Evolutionary conservation across 2,888 invertebrate species (phyloP), one percentile per base, ranked within the genome.

Genomic region (Tribolium freemani): DNA sequence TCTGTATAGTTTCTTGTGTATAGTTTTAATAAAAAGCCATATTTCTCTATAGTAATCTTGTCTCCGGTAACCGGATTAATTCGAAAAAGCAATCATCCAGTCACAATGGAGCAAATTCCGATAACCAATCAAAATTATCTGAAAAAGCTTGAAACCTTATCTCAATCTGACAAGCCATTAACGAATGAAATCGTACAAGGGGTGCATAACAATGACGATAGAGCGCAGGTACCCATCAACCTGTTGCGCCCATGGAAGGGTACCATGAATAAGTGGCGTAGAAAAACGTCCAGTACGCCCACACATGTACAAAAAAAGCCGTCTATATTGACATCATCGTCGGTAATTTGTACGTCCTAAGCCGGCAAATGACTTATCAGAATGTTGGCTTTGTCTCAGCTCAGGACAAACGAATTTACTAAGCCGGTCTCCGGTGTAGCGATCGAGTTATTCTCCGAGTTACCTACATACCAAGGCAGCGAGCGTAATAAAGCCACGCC

Each of bases 401-500:
- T 44, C 10, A 46, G 21, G 20, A 64, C 50, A 61, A 61, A 46
- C 10, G 63, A 51, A 16, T 4, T 11, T 45, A 21, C 16, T 11
- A 6, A 45, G 60, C 44, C 44, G 46, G 46, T 45, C 57, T 69
- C 26, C 50, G 13, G 0, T 26, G 11, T 30, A 8, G 45, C 45
- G 45, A 5, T 48, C 16, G 48, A 30, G 56, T 57, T n/a, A n/a
- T n/a, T 56, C 30, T 38, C 56, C 46, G 31, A 74, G 73, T 79
- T 81, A 81, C 80, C 80, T 79, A 81, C 80, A 81, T 82, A 76
- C 80, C 76, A 75, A 77, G 75, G 79, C 75, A 73, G 74, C 76
- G 56, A 76, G 78, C 80, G 75, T 79, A 58, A 45, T 45, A 74
- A 80, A 79, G 79, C 82, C 82, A 82, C 82, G 82, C 82, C 82